Conservation (phyloP, 2,113 vertebrate species). For the Seriola dumerili region DNA sequence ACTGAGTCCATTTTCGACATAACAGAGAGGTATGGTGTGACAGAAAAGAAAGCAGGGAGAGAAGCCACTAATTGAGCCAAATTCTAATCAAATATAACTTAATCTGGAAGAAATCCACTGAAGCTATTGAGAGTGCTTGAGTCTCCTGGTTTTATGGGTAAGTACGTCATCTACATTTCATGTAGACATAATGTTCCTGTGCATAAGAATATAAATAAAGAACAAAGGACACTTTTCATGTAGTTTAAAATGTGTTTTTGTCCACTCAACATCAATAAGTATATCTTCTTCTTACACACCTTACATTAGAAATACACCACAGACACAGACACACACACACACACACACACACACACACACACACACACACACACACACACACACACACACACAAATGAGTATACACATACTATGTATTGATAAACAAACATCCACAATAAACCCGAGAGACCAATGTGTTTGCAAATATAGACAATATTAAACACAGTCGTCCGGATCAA, state of each 20-base stretch:
- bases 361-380: too few species aligned
- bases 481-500: conserved; percentile 44
- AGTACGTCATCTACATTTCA: neutral
- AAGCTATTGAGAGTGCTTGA: neutral
- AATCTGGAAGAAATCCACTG: conserved; percentile 15
- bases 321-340: too few species aligned
- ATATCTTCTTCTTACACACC: neutral
- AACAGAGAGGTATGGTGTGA: neutral
- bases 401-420: neutral
- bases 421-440: conserved; percentile 43
- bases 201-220: neutral
- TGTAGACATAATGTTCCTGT: neutral
- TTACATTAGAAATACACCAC: neutral
- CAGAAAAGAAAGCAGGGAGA: neutral
- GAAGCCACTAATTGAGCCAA: neutral
- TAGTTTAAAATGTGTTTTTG: neutral
- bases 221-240: neutral
- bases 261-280: neutral
- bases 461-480: conserved; percentile 56
- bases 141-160: neutral
- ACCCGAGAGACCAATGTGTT: conserved; percentile 45
- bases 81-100: neutral
- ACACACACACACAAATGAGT: too few species aligned
- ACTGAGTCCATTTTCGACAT: too few species aligned
- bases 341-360: too few species aligned